Conservation (phyloP, 2,113 vertebrate genomes). For the Corythornis madagascariensis region DNA sequence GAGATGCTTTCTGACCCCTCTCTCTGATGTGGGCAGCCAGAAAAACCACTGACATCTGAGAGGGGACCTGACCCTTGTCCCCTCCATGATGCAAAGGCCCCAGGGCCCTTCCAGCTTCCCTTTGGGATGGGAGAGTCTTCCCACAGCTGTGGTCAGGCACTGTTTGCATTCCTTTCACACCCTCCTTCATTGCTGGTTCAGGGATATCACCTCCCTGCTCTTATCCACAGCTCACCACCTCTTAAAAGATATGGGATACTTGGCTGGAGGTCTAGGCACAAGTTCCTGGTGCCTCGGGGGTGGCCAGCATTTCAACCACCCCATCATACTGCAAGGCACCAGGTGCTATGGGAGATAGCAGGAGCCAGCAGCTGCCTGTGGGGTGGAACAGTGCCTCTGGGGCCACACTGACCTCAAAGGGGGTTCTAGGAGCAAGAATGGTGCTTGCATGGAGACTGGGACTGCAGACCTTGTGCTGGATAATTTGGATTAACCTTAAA, state of each 20-base stretch:
- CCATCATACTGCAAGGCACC: fast-evolving
- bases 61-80: not conserved
- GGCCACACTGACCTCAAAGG: fast-evolving
- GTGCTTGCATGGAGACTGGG: not conserved
- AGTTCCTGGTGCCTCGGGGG: not conserved
- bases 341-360: not conserved
- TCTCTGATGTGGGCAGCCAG: not conserved
- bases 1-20: not conserved
- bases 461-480: not conserved
- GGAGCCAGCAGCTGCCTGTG: not conserved
- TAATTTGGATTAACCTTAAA: not conserved
- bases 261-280: not conserved
- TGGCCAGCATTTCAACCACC: not conserved
- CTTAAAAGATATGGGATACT: fast-evolving
- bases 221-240: not conserved
- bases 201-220: not conserved
- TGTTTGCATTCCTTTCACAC: not conserved
- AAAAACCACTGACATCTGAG: not conserved
- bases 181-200: not conserved
- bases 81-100: not conserved
- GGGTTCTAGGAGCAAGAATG: not conserved
- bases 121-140: not conserved
- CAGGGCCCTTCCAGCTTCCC: not conserved
- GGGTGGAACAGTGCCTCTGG: not conserved
- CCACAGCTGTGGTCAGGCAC: not conserved